Evolutionary conservation across 2,888 invertebrate species (phyloP).

Genomic region (Eutolmus rufibarbis): DNA sequence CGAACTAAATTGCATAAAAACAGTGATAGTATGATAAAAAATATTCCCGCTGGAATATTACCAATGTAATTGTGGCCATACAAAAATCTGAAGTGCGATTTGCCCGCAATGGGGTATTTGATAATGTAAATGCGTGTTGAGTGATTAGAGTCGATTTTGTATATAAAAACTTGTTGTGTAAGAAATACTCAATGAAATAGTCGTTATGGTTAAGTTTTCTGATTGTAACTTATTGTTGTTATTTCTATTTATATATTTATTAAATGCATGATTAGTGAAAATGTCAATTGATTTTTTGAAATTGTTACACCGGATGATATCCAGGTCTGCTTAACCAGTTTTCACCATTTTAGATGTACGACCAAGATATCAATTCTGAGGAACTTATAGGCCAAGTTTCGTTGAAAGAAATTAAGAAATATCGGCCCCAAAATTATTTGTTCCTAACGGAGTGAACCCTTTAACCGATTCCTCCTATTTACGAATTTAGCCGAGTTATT

Average conservation of each 20-base stretch:
- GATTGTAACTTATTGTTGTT: conserved; percentile 2
- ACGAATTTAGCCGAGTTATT: too few relatives aligned
- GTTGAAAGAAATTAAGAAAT: too few relatives aligned
- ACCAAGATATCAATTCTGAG: too few relatives aligned
- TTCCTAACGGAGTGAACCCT: too few relatives aligned
- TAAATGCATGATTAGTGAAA: neutral
- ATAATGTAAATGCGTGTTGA: neutral
- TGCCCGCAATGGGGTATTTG: neutral
- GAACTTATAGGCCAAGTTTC: too few relatives aligned
- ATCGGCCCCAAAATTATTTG: too few relatives aligned
- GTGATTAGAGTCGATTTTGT: neutral
- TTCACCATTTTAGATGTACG: too few relatives aligned
- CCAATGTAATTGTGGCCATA: conserved; percentile 31
- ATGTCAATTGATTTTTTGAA: neutral
- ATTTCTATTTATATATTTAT: conserved; percentile 1
- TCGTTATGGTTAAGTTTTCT: neutral
- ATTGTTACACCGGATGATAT: too few relatives aligned
- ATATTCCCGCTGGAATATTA: conserved; percentile 16
- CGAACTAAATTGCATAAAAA: neutral
- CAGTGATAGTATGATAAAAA: neutral
- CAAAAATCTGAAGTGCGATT: neutral
- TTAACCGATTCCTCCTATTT: too few relatives aligned
- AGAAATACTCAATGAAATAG: neutral
- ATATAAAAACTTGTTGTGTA: neutral
- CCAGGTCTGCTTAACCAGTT: too few relatives aligned